Conservation (phyloP, 2,888 invertebrate genomes). For the Cephus spinipes region DNA sequence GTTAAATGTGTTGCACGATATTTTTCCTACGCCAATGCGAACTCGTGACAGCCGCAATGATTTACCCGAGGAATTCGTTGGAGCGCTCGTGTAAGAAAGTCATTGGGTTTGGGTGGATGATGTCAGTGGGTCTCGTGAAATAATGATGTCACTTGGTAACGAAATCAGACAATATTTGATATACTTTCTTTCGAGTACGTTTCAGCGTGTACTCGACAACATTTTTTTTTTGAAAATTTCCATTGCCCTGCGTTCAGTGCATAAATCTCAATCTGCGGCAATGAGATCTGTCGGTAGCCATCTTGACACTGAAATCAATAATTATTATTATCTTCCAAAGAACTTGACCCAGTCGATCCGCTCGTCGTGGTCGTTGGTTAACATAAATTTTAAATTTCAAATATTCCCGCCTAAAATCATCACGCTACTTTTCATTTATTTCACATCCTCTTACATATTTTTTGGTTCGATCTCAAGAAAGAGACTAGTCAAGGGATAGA, state of each 20-base stretch:
- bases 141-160: background rate
- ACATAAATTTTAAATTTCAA: background rate
- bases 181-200: background rate
- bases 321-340: background rate
- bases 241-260: background rate
- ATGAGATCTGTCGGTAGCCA: background rate
- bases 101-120: background rate
- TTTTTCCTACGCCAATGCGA: background rate
- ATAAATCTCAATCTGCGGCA: background rate
- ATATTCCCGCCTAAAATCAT: background rate
- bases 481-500: background rate
- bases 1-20: background rate
- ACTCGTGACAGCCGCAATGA: background rate
- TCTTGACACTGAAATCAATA: background rate
- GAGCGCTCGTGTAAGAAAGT: background rate
- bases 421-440: background rate
- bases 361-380: background rate
- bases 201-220: background rate
- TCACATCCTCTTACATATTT: background rate
- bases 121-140: background rate
- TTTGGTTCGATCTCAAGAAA: background rate
- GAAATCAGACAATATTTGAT: background rate
- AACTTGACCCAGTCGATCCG: background rate
- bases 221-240: background rate
- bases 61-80: background rate